phyloP scores from a whole-genome alignment of 2,888 invertebrate species.

The Pocota personata region DNA sequence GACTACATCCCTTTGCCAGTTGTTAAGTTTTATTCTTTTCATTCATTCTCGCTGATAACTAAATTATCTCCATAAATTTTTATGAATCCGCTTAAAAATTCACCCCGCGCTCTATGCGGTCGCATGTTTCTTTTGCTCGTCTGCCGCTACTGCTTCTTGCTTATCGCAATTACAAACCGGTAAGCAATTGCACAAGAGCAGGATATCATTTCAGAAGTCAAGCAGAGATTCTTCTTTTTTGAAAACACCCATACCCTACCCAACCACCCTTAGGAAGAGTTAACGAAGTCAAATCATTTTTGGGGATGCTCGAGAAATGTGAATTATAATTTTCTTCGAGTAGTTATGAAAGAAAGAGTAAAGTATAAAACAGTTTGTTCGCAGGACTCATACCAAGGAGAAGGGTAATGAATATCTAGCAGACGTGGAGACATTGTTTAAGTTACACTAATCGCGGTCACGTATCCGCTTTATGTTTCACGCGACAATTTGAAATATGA shows the following conservation, averaged over 20 bases:
- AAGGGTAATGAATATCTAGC: conserved; percentile 41
- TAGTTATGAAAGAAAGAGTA: conserved; percentile 54
- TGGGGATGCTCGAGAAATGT: conserved; percentile 24
- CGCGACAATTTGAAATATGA: conserved; percentile 73
- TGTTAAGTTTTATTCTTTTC: conserved; percentile 72
- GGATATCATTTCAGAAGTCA: conserved; percentile 50
- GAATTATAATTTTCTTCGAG: conserved; percentile 55
- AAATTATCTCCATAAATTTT: conserved; percentile 72
- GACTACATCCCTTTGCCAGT: conserved; percentile 42
- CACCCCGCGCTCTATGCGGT: conserved; percentile 54
- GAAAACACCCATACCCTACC: too few relatives aligned
- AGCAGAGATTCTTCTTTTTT: conserved; percentile 34
- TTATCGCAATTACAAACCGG: conserved; percentile 74
- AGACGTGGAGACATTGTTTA: conserved; percentile 53
- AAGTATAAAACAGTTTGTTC: conserved; percentile 43
- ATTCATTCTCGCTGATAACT: conserved; percentile 70
- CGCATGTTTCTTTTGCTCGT: conserved; percentile 33
- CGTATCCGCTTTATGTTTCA: conserved; percentile 69
- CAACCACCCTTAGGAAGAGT: conserved; percentile 32
- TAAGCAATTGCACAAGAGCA: conserved; percentile 69
- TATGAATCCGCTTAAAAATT: conserved; percentile 73
- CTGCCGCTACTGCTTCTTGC: conserved; percentile 14
- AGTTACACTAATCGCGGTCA: conserved; percentile 63
- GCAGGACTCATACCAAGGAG: neutral
- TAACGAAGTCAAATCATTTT: conserved; percentile 57